These are phyloP conservation scores for Elaphurus davidianus DNA, from an alignment of 2,113 vertebrate species.

Conservation along the genomic window DNA sequence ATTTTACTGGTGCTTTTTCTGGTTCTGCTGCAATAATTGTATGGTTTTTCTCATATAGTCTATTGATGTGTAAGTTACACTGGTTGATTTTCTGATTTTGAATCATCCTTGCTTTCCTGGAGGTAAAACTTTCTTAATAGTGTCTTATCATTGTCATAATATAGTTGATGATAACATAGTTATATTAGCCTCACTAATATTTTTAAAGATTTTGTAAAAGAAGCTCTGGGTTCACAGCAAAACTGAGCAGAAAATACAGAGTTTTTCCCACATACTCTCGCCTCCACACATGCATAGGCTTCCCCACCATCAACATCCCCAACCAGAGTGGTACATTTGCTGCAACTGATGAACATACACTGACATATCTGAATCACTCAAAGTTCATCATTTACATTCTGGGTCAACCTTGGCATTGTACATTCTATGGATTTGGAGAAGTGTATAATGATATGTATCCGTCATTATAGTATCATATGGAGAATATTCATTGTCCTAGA, in stretches of 20 bases:
- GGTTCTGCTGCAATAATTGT: neutral
- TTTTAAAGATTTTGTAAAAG: neutral
- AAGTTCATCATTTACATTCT: neutral
- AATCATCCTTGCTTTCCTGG: neutral
- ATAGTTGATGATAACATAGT: neutral
- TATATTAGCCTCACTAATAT: neutral
- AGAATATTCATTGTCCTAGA: neutral
- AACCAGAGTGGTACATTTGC: neutral
- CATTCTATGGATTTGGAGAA: neutral
- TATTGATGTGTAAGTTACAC: neutral
- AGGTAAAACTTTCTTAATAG: neutral
- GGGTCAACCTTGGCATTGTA: neutral
- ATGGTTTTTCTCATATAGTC: neutral
- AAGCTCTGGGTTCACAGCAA: neutral
- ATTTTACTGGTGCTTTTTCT: neutral
- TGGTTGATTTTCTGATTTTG: neutral
- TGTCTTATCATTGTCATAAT: neutral
- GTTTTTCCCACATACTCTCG: neutral
- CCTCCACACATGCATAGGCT: neutral
- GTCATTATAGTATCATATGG: neutral
- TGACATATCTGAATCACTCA: neutral
- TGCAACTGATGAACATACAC: neutral
- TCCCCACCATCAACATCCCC: neutral
- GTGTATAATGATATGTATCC: neutral
- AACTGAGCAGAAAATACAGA: neutral